Evolutionary conservation across 2,888 invertebrate species (phyloP), one percentile per base, ranked within the genome.

Genomic region (Hydriomena furcata): DNA sequence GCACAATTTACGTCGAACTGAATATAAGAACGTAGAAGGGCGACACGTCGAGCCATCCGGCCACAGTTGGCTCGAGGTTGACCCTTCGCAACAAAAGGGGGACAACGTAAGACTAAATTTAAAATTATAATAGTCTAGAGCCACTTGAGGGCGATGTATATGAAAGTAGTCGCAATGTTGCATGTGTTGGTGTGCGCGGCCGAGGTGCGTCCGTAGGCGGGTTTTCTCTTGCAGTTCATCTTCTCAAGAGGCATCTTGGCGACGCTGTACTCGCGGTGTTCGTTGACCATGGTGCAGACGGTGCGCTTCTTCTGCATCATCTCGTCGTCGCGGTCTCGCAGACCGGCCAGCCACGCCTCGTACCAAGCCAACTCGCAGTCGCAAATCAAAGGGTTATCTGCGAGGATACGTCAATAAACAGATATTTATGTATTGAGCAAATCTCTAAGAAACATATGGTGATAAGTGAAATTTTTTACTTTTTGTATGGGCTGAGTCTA

Each of bases 351-450:
- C 94, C 97, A 95, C 43, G 93, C 94, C 51, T 95, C 94, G 82
- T 97, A 96, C 97, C 98, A 98, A 40, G 94, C 93, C 62, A 98
- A 88, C 67, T 97, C 96, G 76, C 97, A 98, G 69, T 96, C 95
- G 78, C 97, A 98, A 52, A 94, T 91, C 65, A 98, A 83, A 7
- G 97, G 97, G 84, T 98, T 98, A 88, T 97, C 98, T 98, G 82
- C 65, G 76, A 28, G 54, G 55, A 62, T 21, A 17, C 17, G 4
- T 17, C 17, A 17, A 17, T 17, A n/a, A n/a, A n/a, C n/a, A n/a
- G n/a, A n/a, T n/a, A n/a, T n/a, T n/a, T n/a, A n/a, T n/a, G n/a
- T n/a, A n/a, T n/a, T n/a, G n/a, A n/a, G n/a, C n/a, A n/a, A n/a
- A n/a, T n/a, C n/a, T n/a, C n/a, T n/a, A n/a, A n/a, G n/a, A n/a